Conservation (phyloP, 2,888 invertebrate genomes). For the Oxyteleia sp. region DNA sequence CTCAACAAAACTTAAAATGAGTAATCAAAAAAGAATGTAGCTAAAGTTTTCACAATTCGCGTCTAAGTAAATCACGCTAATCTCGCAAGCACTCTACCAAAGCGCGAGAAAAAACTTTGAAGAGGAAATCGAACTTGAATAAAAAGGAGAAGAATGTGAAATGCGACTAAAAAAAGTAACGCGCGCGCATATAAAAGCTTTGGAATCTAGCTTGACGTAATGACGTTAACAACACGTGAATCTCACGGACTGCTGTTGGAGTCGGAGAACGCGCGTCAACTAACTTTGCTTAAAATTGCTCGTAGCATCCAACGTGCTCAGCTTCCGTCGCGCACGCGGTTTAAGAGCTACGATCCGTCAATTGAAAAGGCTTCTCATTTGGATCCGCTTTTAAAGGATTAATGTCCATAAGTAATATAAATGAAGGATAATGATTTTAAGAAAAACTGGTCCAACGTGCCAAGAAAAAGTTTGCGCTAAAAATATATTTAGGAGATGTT, state of each 20-base stretch:
- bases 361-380: too few species aligned
- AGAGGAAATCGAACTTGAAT: conserved; percentile 1
- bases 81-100: not conserved
- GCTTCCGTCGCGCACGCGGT: conserved; percentile 25
- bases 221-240: conserved; percentile 19
- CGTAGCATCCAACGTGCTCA: conserved; percentile 14
- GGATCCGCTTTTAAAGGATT: too few species aligned
- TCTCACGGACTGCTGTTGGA: conserved; percentile 15
- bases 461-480: too few species aligned
- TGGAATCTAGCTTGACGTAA: not conserved
- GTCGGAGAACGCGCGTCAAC: conserved; percentile 35
- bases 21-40: too few species aligned
- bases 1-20: too few species aligned
- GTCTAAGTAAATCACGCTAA: not conserved
- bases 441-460: too few species aligned
- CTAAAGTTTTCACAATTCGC: not conserved
- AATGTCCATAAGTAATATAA: too few species aligned
- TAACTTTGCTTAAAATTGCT: conserved; percentile 35
- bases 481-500: too few species aligned
- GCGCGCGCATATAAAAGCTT: not conserved
- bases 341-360: conserved; percentile 24
- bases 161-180: not conserved
- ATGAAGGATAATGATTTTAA: too few species aligned
- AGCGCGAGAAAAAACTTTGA: not conserved
- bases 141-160: not conserved